phyloP scores from a whole-genome alignment of 1,140 invertebrate species.

The Manduca sexta region DNA sequence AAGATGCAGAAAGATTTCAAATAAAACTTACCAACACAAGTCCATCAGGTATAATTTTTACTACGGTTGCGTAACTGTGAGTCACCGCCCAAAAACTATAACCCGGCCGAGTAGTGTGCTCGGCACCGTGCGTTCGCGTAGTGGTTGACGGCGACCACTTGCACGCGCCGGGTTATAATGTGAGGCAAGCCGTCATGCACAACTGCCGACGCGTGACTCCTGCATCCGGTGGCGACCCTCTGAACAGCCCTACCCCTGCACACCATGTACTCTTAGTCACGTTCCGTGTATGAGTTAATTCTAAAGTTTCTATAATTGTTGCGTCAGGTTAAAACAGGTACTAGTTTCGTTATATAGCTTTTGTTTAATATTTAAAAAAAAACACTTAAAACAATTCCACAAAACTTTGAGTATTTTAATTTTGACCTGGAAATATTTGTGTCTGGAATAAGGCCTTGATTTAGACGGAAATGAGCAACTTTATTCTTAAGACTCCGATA shows the following conservation, averaged over 20 bases:
- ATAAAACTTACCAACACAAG: background rate
- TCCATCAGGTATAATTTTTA: slow-evolving; percentile 33
- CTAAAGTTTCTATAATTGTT: too few relatives aligned
- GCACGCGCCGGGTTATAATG: slow-evolving; percentile 25
- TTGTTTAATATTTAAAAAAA: too few relatives aligned
- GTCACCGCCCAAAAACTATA: slow-evolving; percentile 24
- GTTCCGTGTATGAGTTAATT: too few relatives aligned
- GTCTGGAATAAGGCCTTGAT: too few relatives aligned
- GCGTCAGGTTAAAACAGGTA: too few relatives aligned
- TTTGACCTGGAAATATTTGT: too few relatives aligned
- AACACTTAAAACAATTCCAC: too few relatives aligned
- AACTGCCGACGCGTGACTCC: slow-evolving; percentile 51
- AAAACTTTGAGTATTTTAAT: too few relatives aligned
- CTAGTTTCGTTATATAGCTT: background rate
- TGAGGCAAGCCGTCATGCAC: slow-evolving; percentile 58
- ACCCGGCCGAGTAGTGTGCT: slow-evolving; percentile 10
- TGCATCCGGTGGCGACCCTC: slow-evolving; percentile 47
- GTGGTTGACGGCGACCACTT: slow-evolving; percentile 7
- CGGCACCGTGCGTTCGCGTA: background rate
- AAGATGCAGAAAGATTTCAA: background rate
- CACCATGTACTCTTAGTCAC: too few relatives aligned
- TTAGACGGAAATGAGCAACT: too few relatives aligned
- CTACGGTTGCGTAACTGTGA: slow-evolving; percentile 34
- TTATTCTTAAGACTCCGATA: too few relatives aligned
- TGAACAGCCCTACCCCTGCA: slow-evolving; percentile 34